Evolutionary conservation across 1,140 invertebrate genomes (phyloP).

Genomic region (Brachionus paranguensis): DNA sequence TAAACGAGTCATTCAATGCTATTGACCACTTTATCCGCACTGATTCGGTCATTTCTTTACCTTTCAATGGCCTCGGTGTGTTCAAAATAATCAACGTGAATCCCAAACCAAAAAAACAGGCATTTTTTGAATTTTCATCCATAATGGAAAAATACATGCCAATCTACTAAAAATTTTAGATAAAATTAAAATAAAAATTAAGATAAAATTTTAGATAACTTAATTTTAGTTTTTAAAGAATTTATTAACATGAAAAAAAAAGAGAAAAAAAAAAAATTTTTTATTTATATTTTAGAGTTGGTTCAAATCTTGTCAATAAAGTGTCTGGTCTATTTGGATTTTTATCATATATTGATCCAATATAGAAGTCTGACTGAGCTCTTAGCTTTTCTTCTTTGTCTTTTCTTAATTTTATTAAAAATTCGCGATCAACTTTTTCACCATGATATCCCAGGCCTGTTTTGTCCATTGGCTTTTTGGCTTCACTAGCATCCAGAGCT

Average conservation of each 20-base stretch:
- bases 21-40: constrained; percentile 11
- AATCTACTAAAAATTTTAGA: not conserved
- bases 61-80: not conserved
- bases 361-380: not conserved
- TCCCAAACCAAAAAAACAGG: constrained; percentile 35
- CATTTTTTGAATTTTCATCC: constrained; percentile 7
- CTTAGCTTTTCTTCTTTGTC: not conserved
- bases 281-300: constrained; percentile 16
- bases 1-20: constrained; percentile 10
- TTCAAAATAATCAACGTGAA: constrained; percentile 3
- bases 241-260: not conserved
- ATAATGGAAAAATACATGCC: not conserved
- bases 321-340: not conserved
- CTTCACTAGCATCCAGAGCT: constrained; percentile 50
- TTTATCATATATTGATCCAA: not conserved
- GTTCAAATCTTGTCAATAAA: not conserved
- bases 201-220: no score
- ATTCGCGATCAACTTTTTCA: constrained; percentile 16
- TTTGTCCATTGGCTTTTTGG: constrained; percentile 49
- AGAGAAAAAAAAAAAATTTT: not conserved
- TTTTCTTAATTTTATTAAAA: not conserved
- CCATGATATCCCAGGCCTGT: constrained; percentile 50
- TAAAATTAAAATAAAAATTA: no score
- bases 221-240: not conserved
- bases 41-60: not conserved